A percentile compares a stretch with the other conserved stretches of the same genome.
These are phyloP conservation scores for Caenorhabditis elegans DNA, from an alignment of 1,140 invertebrate genomes.

Conservation along the genomic window WBcel235 BX284606.5:7845001-7845500, in stretches of 20 bases:
- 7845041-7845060: slow-evolving; percentile 27
- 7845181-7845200: slow-evolving; percentile 1
- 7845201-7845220: slow-evolving; percentile 4
- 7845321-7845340: neutral
- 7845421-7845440: slow-evolving; percentile 7
- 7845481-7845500: slow-evolving; percentile 14
- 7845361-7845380: slow-evolving; percentile 14
- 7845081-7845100: neutral
- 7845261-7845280: neutral
- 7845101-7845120: neutral
- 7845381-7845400: slow-evolving; percentile 3
- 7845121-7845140: neutral
- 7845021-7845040: too few relatives aligned
- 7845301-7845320: neutral
- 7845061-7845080: neutral
- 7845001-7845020: too few relatives aligned
- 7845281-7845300: too few relatives aligned
- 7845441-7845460: neutral
- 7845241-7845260: slow-evolving; percentile 23
- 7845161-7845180: neutral
- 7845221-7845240: slow-evolving; percentile 4
- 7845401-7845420: slow-evolving; percentile 29
- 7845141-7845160: neutral
- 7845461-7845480: neutral
- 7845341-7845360: slow-evolving; percentile 4